Evolutionary conservation across 2,797 vertebrate species (phyloP).

Genomic region (Sphaeramia orbicularis): DNA sequence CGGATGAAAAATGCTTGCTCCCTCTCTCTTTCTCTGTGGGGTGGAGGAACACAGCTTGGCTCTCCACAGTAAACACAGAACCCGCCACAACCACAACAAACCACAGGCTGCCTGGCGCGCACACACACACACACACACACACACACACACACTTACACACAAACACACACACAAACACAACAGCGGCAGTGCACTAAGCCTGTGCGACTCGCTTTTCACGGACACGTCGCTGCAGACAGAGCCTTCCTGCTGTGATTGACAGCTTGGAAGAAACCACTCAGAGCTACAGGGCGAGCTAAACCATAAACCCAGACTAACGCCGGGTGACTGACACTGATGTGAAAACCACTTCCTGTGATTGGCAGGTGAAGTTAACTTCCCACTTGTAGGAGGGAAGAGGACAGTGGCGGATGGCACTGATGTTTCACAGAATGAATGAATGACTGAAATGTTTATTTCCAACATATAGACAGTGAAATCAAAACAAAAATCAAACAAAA

Average conservation of each 20-base stretch:
- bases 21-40: slow-evolving; percentile 43
- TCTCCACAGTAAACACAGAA: slow-evolving; percentile 73
- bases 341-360: slow-evolving; percentile 66
- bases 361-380: slow-evolving; percentile 59
- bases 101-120: slow-evolving; percentile 67
- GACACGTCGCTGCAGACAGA: slow-evolving; percentile 39
- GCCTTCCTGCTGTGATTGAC: slow-evolving; percentile 65
- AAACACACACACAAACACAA: slow-evolving; percentile 5
- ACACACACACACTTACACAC: slow-evolving; percentile 40
- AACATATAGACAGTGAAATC: no score
- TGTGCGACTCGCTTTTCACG: slow-evolving; percentile 34
- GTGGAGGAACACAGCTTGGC: slow-evolving; percentile 70
- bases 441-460: no score
- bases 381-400: background rate
- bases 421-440: background rate
- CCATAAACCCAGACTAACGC: slow-evolving; percentile 47
- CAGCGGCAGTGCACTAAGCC: slow-evolving; percentile 20
- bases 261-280: slow-evolving; percentile 65
- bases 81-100: slow-evolving; percentile 78
- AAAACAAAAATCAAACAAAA: no score
- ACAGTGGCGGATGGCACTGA: slow-evolving; percentile 6
- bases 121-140: slow-evolving; percentile 24
- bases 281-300: slow-evolving; percentile 47
- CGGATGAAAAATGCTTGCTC: slow-evolving; percentile 34
- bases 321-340: slow-evolving; percentile 68